A percentile compares a stretch with the other conserved stretches of the same genome.
Evolutionary conservation across 1,140 invertebrate species (phyloP).

Genomic region (Ostrea denselamellosa): DNA sequence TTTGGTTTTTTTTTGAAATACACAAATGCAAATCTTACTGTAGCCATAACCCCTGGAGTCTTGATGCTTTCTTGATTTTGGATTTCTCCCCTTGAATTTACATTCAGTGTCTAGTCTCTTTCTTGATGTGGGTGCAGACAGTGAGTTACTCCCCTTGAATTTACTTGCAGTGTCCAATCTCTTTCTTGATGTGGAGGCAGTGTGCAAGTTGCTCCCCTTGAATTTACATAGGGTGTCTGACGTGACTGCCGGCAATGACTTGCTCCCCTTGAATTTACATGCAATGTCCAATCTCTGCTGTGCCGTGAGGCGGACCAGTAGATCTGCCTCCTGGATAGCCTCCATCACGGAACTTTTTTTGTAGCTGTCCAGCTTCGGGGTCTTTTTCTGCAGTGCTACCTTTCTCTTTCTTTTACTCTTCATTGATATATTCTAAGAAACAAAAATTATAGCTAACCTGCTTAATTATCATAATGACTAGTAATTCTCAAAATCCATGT

Average conservation of each 20-base stretch:
- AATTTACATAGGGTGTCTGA: no score
- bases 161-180: neutral
- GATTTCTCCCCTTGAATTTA: no score
- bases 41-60: no score
- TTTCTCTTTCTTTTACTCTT: slow-evolving; percentile 29
- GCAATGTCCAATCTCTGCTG: neutral
- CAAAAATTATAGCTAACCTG: neutral
- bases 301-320: neutral
- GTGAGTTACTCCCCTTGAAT: neutral
- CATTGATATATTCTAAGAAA: neutral
- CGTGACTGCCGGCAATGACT: no score
- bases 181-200: neutral
- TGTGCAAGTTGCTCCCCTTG: neutral
- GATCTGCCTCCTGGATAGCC: slow-evolving; percentile 48
- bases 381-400: neutral
- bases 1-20: no score
- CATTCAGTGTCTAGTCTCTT: neutral
- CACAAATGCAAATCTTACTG: no score
- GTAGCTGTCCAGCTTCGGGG: neutral
- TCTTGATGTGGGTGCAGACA: neutral
- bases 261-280: neutral
- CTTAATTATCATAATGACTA: no score
- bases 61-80: neutral
- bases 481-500: no score
- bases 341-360: slow-evolving; percentile 26